Evolutionary conservation across 2,888 invertebrate species (phyloP), one percentile per base, ranked within the genome.

Genomic region (Folsomia manolachei): DNA sequence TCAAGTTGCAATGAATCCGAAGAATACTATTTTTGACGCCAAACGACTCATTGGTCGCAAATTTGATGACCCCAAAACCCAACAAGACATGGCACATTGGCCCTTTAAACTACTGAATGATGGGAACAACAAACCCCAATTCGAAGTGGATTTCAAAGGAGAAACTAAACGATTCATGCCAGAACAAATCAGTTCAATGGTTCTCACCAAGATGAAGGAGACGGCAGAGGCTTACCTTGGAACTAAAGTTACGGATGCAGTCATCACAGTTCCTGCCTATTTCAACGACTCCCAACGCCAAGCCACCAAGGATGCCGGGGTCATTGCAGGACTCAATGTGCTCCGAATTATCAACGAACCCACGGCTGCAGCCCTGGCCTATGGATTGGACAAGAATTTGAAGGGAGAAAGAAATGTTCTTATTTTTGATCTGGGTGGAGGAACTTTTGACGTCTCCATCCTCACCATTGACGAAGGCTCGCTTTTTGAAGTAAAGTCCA

Each of bases 31-130:
- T 82, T 93, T 77, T 65, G 79, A 97, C 88, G 96, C 95, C 81
- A 90, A 97, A 86, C 91, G 96, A 84, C 87, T 97, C 82, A 95
- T 96, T 85, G 96, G 96, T 71, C 91, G 96, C 82, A 91, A 92
- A 82, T 97, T 91, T 84, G 91, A 91, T 81, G 95, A 95, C 84
- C 85, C 85, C 61, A 91, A 93, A n/a, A 94, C 97, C 70, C 96
- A 97, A 86, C 89, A 89, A 67, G 96, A 97, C 84, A 91, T 95
- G 88, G 94, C 95, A 85, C 92, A 92, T 85, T 96, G 95, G 91
- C 95, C 96, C 66, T 96, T 96, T 83, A 91, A 91, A 83, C 94
- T 95, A 1, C 85, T 91, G 82, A 91, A 88, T 83, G 91, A 91
- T 83, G 87, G 88, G 89, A 88, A 88, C 75, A 90, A 91, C 67